phyloP scores from a whole-genome alignment of 2,113 vertebrate species.

The Xiphophorus maculatus region DNA sequence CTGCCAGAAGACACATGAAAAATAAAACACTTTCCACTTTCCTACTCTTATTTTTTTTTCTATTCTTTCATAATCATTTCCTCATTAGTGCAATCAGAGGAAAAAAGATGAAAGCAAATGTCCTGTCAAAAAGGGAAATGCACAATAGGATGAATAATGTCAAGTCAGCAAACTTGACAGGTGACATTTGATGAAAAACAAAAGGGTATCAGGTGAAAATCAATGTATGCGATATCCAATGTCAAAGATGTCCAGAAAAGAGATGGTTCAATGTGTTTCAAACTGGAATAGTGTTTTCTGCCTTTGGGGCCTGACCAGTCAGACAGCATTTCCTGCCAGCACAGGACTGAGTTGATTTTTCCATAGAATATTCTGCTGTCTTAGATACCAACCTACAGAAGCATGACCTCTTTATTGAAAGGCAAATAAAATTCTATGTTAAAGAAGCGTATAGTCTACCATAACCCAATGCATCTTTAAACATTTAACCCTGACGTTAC shows the following conservation, averaged over 20 bases:
- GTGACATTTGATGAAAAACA: conserved; percentile 9
- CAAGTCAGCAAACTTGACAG: conserved; percentile 15
- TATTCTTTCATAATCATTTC: conserved; percentile 26
- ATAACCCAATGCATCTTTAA: no score
- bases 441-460: no score
- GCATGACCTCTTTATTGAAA: no score
- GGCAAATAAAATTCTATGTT: no score
- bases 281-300: conserved; percentile 5
- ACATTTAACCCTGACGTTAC: no score
- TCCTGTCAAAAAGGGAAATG: conserved; percentile 7
- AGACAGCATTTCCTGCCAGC: conserved; percentile 28
- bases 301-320: conserved; percentile 2
- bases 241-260: background rate
- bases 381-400: no score
- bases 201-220: conserved; percentile 1
- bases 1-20: conserved; percentile 25
- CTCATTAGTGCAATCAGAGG: conserved; percentile 67
- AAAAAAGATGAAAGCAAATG: conserved; percentile 12
- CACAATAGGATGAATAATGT: conserved; percentile 42
- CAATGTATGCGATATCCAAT: background rate
- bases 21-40: conserved; percentile 6
- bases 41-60: conserved; percentile 20
- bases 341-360: conserved; percentile 51
- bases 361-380: no score
- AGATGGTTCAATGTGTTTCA: background rate